Evolutionary conservation across 2,888 invertebrate genomes (phyloP), one percentile per base, ranked within the genome.

Genomic region (Philhelius pedissequus): DNA sequence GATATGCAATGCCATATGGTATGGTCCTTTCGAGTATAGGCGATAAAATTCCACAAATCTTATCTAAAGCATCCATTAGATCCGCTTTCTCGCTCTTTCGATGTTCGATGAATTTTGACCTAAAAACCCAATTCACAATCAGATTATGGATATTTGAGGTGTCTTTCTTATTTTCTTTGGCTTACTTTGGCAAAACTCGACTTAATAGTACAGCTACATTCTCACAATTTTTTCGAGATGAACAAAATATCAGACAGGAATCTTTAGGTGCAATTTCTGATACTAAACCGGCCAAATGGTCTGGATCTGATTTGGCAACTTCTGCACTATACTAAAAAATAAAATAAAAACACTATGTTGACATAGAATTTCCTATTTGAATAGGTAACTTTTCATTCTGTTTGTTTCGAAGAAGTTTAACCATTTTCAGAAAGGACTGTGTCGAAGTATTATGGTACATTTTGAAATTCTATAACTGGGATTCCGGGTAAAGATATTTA

Each of bases 171-270:
- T 32, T 38, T 56, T 8, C 1, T 0, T 20, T 9, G 8, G 68
- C 75, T 81, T 86, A 88, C 87, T 89, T 89, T 5, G 91, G 89
- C 32, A 94, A 92, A 86, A 96, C 91, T 89, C 94, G 94, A 87
- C 95, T 95, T 11, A 98, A 92, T 18, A 98, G 92, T 22, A 93
- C 88, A 0, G 97, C 96, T 2, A 98, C 96, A 91, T 97, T 98
- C 92, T 98, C 97, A 89, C 97, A 97, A 91, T 97, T 98, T 88
- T 95, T 95, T 89, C 97, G 97, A 3, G 97, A 96, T n/a, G 98
- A 94, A 90, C 98, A 99, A 93, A 99, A 99, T 50, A 99, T 94
- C 0, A 99, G 93, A 88, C 97, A 97, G 0, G 97, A 96, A 87
- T 94, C 94, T 18, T 93, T 90, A 0, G 97, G 97, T 1, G 96